phyloP scores from a whole-genome alignment of 2,113 vertebrate genomes.

The Nannospalax galili region DNA sequence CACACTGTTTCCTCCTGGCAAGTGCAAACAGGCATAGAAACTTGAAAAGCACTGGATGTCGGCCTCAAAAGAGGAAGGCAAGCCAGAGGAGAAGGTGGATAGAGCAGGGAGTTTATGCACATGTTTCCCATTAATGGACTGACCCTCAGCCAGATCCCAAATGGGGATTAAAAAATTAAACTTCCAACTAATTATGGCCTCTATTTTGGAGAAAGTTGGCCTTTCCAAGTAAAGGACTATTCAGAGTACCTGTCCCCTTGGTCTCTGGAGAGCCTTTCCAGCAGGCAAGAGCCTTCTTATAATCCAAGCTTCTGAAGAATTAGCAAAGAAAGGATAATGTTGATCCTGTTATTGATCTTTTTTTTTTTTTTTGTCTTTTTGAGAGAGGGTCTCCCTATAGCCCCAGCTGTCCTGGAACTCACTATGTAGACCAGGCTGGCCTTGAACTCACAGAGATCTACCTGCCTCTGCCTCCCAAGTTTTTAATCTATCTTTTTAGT shows the following conservation, averaged over 20 bases:
- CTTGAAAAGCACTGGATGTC: not conserved
- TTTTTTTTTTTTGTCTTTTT: not conserved
- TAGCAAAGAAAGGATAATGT: not conserved
- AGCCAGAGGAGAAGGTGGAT: not conserved
- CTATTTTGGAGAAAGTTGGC: not conserved
- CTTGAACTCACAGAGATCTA: no score
- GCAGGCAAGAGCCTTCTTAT: not conserved
- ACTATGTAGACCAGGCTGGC: no score
- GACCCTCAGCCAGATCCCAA: not conserved
- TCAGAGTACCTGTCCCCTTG: not conserved
- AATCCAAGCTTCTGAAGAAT: not conserved
- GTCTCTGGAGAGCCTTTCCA: not conserved
- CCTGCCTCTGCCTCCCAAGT: no score
- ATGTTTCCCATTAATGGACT: not conserved
- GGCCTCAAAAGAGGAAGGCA: not conserved
- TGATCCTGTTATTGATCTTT: not conserved
- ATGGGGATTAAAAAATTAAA: conserved; percentile 11
- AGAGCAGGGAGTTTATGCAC: not conserved
- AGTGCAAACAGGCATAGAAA: not conserved
- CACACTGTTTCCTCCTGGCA: not conserved
- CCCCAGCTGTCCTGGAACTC: no score
- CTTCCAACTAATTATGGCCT: not conserved
- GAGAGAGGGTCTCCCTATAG: no score
- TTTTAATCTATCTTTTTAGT: no score
- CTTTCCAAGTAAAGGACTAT: not conserved